A percentile compares a stretch with the other conserved stretches of the same genome.
Conservation (phyloP, 1,140 invertebrate genomes). For the Coptotermes formosanus region DNA sequence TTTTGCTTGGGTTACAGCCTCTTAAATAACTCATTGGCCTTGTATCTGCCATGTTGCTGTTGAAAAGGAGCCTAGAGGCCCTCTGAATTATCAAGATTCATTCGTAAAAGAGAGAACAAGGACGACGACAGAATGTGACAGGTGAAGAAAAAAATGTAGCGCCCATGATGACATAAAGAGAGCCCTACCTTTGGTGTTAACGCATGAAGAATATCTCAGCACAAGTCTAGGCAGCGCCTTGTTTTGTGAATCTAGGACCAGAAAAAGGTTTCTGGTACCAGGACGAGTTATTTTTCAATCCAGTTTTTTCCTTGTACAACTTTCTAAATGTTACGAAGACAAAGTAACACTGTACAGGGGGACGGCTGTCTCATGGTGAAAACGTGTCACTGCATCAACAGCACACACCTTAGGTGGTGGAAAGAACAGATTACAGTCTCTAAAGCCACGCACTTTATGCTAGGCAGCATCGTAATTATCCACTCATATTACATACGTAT, state of each 20-base stretch:
- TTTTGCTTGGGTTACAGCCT: neutral
- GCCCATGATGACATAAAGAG: neutral
- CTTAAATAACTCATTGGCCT: constrained; percentile 16
- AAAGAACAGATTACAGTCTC: neutral
- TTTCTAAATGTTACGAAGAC: neutral
- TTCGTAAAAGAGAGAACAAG: neutral
- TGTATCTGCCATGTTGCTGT: constrained; percentile 4
- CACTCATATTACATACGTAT: no score
- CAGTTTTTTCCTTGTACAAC: neutral
- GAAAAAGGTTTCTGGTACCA: neutral
- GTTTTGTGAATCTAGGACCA: neutral
- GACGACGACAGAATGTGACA: neutral
- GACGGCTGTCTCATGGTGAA: neutral
- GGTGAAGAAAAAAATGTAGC: neutral
- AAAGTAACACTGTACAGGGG: neutral
- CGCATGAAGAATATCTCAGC: no score
- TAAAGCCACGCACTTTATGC: neutral
- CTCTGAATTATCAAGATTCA: neutral
- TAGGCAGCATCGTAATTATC: neutral
- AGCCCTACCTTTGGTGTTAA: neutral
- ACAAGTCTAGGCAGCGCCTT: neutral
- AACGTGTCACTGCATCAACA: neutral
- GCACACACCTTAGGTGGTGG: neutral
- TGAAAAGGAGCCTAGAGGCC: neutral
- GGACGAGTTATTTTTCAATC: neutral